Conservation (phyloP, 2,113 vertebrate genomes). For the Notechis scutatus region DNA sequence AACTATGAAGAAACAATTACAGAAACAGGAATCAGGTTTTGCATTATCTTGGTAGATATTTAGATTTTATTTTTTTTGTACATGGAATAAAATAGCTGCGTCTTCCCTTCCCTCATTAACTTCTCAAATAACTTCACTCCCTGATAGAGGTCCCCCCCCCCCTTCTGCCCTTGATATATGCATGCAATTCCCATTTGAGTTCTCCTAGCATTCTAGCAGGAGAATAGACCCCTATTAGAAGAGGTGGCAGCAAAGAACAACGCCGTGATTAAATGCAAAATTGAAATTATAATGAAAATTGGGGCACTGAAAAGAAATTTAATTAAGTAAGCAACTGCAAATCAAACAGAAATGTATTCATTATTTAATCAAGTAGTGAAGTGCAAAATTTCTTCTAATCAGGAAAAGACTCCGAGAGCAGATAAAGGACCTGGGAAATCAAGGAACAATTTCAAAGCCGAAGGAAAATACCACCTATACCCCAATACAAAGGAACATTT, state of each 20-base stretch:
- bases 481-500: slow-evolving; percentile 41
- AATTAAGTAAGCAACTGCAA: slow-evolving; percentile 72
- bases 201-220: slow-evolving; percentile 50
- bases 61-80: background rate
- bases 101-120: slow-evolving; percentile 21
- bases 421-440: slow-evolving; percentile 70
- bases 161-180: background rate
- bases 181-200: slow-evolving; percentile 36
- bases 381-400: slow-evolving; percentile 69
- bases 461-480: slow-evolving; percentile 52
- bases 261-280: slow-evolving; percentile 70
- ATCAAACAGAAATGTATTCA: slow-evolving; percentile 72
- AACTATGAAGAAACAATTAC: background rate
- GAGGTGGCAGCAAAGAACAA: slow-evolving; percentile 68
- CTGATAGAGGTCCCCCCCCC: slow-evolving; percentile 18
- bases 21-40: background rate
- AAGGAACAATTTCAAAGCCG: slow-evolving; percentile 63
- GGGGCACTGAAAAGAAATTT: slow-evolving; percentile 68
- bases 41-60: background rate
- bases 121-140: slow-evolving; percentile 31
- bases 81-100: background rate
- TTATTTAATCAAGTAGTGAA: slow-evolving; percentile 70
- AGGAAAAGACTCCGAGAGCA: slow-evolving; percentile 60
- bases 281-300: slow-evolving; percentile 73
- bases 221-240: slow-evolving; percentile 69